phyloP scores from a whole-genome alignment of 2,888 invertebrate species.

The Lordiphosa andalusiaca region DNA sequence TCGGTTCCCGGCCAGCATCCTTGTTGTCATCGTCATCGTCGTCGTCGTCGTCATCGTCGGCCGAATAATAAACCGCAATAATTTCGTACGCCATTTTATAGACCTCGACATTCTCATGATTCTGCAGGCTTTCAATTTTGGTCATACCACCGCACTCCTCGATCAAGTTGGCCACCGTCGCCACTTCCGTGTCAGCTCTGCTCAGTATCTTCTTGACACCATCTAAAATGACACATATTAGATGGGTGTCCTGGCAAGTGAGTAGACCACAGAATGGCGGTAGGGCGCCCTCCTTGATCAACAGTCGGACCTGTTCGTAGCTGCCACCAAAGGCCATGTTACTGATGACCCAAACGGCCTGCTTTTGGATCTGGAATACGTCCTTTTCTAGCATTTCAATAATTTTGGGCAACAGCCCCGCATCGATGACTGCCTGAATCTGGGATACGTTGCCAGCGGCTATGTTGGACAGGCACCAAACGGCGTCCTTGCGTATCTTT shows the following conservation, averaged over 20 bases:
- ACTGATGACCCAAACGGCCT: constrained; percentile 99
- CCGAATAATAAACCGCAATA: constrained; percentile 98
- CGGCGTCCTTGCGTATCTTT: constrained; percentile 99
- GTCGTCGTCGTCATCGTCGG: constrained; percentile 82
- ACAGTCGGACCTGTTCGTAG: constrained; percentile 92
- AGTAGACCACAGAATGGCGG: constrained; percentile 97
- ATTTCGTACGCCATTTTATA: constrained; percentile 99
- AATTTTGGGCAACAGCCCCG: constrained; percentile 94
- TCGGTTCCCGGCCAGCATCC: constrained; percentile 84
- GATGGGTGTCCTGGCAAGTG: constrained; percentile 96
- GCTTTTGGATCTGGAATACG: constrained; percentile 99
- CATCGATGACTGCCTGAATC: constrained; percentile 97
- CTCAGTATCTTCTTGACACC: constrained; percentile 99
- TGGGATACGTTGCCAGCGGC: constrained; percentile 99
- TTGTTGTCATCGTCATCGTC: constrained; percentile 82
- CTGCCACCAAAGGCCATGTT: constrained; percentile 99
- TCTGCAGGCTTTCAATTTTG: constrained; percentile 97
- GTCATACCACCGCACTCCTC: constrained; percentile 99
- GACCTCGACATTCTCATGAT: constrained; percentile 98
- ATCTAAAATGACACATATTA: constrained; percentile 95
- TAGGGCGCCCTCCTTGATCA: constrained; percentile 95
- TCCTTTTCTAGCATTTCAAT: constrained; percentile 93
- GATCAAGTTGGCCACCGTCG: constrained; percentile 92
- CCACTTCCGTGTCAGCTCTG: constrained; percentile 91
- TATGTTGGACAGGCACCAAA: constrained; percentile 99